Evolutionary conservation across 1,140 invertebrate genomes (phyloP).

Genomic region (Temnothorax longispinosus): DNA sequence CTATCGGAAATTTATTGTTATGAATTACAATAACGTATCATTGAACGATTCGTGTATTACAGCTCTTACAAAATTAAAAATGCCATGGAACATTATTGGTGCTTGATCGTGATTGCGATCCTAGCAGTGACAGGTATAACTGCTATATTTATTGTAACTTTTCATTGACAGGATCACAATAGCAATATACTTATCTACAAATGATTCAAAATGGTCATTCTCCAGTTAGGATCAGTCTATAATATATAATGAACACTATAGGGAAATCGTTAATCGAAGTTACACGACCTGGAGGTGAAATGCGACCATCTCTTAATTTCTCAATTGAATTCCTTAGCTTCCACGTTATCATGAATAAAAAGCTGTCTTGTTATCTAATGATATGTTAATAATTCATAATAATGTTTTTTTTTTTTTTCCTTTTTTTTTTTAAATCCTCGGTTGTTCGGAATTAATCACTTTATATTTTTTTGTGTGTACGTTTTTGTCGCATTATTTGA

Average conservation of each 20-base stretch:
- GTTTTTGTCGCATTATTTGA: constrained; percentile 31
- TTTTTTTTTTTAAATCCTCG: constrained; percentile 27
- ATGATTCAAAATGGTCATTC: constrained; percentile 70
- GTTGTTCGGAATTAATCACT: background rate
- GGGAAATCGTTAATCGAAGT: constrained; percentile 54
- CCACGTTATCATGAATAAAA: constrained; percentile 75
- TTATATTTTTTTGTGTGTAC: constrained; percentile 12
- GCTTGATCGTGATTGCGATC: constrained; percentile 74
- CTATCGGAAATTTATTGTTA: constrained; percentile 28
- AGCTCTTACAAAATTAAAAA: constrained; percentile 25
- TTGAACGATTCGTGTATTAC: constrained; percentile 44
- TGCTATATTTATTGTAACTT: constrained; percentile 71
- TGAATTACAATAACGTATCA: background rate
- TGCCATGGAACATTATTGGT: constrained; percentile 64
- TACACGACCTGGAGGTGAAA: constrained; percentile 79
- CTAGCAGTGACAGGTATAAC: constrained; percentile 67
- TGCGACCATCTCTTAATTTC: constrained; percentile 80
- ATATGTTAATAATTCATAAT: constrained; percentile 23
- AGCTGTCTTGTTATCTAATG: constrained; percentile 76
- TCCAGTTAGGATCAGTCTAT: constrained; percentile 65
- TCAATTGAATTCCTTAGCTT: constrained; percentile 75
- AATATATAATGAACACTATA: constrained; percentile 65
- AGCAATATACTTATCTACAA: constrained; percentile 43
- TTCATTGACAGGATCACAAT: constrained; percentile 71
- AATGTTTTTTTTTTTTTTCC: constrained; percentile 6